Conservation (phyloP, 1,140 invertebrate species). For the Euglossa dilemma region DNA sequence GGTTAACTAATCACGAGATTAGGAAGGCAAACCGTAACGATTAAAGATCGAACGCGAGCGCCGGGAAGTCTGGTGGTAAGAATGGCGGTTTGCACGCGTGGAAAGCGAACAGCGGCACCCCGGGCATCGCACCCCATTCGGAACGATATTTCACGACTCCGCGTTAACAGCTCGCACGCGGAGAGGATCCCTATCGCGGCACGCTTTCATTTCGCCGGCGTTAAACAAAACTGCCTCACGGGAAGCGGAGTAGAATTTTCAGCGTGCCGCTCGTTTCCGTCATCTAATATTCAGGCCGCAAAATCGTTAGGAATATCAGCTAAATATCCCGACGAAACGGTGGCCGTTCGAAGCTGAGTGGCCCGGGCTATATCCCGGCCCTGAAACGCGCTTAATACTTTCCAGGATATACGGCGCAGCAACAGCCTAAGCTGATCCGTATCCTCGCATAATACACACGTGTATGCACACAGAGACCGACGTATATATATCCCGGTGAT, state of each 20-base stretch:
- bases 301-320: conserved; percentile 37
- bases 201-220: conserved; percentile 4
- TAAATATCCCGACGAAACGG: conserved; percentile 12
- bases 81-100: too few species aligned
- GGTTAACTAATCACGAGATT: too few species aligned
- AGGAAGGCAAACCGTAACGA: too few species aligned
- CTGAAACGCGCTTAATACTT: conserved; percentile 25
- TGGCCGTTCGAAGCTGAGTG: not conserved
- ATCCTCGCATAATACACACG: not conserved
- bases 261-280: not conserved
- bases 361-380: not conserved
- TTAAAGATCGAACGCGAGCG: too few species aligned
- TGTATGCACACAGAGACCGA: not conserved
- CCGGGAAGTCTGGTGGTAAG: too few species aligned
- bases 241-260: conserved; percentile 19
- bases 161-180: not conserved
- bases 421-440: conserved; percentile 8
- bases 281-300: conserved; percentile 33
- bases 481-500: conserved; percentile 31
- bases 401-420: conserved; percentile 22
- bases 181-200: not conserved
- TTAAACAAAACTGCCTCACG: conserved; percentile 11
- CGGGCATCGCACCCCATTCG: too few species aligned
- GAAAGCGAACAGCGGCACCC: too few species aligned
- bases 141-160: conserved; percentile 6